Evolutionary conservation across 2,888 invertebrate species (phyloP), one percentile per base, ranked within the genome.

Genomic region (Liopterus haemorrhoidalis): DNA sequence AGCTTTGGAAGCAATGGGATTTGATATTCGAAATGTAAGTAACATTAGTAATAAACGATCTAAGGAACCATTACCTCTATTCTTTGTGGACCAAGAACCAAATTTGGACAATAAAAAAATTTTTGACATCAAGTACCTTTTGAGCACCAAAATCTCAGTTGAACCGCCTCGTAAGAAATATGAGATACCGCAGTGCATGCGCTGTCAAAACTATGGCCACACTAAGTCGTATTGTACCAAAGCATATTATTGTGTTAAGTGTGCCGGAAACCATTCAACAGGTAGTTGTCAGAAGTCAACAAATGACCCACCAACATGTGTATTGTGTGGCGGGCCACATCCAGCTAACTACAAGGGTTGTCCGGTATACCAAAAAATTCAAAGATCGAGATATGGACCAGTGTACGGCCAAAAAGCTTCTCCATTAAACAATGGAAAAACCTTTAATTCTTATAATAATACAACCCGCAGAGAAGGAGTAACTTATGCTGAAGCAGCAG

Each of bases 181-280:
- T 19, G 39, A 24, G 14, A 42, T 49, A 9, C 30, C 37, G 3
- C 47, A 48, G 21, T 44, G 47, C 19, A n/a, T n/a, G n/a, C n/a
- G n/a, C n/a, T n/a, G n/a, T n/a, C 49, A 48, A 39, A n/a, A 18
- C 21, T 50, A 48, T 15, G 50, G 50, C 12, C 47, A 45, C 35
- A 48, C 48, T 2, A 37, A 44, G 27, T 33, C 43, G 8, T 50
- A 50, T 33, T 44, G 50, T 27, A 33, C 27, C 6, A 38, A 33
- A 20, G 33, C 40, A 16, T 44, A 12, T 30, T 11, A 12, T 8
- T 49, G 49, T 22, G 49, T 44, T 2, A 49, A 48, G 27, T 48
- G 47, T 25, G 39, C 38, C 22, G 30, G 24, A 20, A 22, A 47
- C 12, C 49, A 48, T 24, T 27, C 38, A 9, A 40, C 43, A 12